Conservation (phyloP, 2,797 vertebrate species). For the Pterois miles region DNA sequence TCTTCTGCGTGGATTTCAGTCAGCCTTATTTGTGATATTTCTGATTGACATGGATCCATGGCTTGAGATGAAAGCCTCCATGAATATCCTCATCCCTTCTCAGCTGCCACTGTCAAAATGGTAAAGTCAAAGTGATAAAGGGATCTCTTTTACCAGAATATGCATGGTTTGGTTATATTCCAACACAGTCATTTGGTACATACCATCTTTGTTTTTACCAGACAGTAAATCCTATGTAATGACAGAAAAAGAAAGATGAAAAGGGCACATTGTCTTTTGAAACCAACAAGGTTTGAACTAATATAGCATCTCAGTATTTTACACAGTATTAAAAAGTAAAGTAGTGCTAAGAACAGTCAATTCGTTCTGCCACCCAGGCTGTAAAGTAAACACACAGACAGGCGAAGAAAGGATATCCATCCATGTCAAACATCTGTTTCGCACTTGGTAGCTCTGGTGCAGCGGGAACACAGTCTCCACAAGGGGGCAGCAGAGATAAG, state of each 20-base stretch:
- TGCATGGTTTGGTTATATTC: slow-evolving; percentile 14
- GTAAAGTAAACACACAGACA: neutral
- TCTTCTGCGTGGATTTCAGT: slow-evolving; percentile 4
- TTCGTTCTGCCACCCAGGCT: neutral
- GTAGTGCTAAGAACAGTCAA: neutral
- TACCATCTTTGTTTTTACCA: slow-evolving; percentile 23
- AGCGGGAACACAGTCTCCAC: slow-evolving; percentile 40
- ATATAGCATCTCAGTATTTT: neutral
- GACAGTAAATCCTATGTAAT: slow-evolving; percentile 10
- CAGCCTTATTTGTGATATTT: slow-evolving; percentile 17
- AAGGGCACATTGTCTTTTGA: slow-evolving; percentile 1
- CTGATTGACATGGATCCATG: slow-evolving; percentile 18
- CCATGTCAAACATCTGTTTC: slow-evolving; percentile 16
- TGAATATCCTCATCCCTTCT: slow-evolving; percentile 23
- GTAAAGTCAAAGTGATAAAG: slow-evolving; percentile 41
- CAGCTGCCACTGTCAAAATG: slow-evolving; percentile 39
- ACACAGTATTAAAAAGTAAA: neutral
- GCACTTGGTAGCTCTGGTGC: neutral
- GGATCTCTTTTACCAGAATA: slow-evolving; percentile 11
- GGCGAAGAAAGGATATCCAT: neutral
- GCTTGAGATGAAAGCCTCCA: slow-evolving; percentile 43
- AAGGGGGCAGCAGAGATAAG: slow-evolving; percentile 72
- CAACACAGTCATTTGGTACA: slow-evolving; percentile 17
- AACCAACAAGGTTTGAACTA: neutral
- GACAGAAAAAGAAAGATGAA: neutral